These are phyloP conservation scores for Polydrusus pterygomalis DNA, from an alignment of 2,888 invertebrate genomes.

Conservation along the genomic window DNA sequence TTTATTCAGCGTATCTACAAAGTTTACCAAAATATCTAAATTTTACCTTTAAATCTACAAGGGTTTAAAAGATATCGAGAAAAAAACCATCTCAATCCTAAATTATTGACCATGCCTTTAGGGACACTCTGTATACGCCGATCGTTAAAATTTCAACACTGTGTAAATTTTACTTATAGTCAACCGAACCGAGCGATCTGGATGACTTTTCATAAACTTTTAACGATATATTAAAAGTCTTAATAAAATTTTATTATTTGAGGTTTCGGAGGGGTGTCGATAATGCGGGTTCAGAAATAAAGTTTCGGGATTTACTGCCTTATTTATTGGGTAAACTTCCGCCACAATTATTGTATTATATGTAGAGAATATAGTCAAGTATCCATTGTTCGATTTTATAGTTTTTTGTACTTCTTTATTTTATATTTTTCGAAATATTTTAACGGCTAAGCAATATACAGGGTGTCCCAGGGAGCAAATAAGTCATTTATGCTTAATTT, in stretches of 20 bases:
- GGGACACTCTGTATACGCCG: too few species aligned
- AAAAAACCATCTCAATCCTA: too few species aligned
- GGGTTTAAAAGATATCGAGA: too few species aligned
- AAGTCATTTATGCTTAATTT: too few species aligned
- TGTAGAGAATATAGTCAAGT: neutral
- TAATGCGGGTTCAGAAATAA: constrained; percentile 12
- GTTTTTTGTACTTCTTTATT: too few species aligned
- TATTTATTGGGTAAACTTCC: constrained; percentile 12
- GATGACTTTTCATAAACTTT: constrained; percentile 25
- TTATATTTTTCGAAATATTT: too few species aligned
- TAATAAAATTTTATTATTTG: constrained; percentile 38
- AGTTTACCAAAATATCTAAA: too few species aligned
- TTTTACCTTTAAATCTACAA: too few species aligned
- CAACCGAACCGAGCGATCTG: constrained; percentile 13
- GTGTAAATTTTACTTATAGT: neutral
- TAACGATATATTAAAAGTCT: constrained; percentile 23
- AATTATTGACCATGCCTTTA: too few species aligned
- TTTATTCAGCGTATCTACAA: too few species aligned
- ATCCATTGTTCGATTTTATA: neutral
- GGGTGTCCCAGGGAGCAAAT: too few species aligned
- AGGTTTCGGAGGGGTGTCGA: constrained; percentile 1
- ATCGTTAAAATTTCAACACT: neutral
- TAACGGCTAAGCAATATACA: too few species aligned
- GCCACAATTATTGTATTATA: neutral
- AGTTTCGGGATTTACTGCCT: neutral